A percentile compares a stretch with the other conserved stretches of the same genome.
phyloP scores from a whole-genome alignment of 2,888 invertebrate species.

The Caenorhabditis imperialis region DNA sequence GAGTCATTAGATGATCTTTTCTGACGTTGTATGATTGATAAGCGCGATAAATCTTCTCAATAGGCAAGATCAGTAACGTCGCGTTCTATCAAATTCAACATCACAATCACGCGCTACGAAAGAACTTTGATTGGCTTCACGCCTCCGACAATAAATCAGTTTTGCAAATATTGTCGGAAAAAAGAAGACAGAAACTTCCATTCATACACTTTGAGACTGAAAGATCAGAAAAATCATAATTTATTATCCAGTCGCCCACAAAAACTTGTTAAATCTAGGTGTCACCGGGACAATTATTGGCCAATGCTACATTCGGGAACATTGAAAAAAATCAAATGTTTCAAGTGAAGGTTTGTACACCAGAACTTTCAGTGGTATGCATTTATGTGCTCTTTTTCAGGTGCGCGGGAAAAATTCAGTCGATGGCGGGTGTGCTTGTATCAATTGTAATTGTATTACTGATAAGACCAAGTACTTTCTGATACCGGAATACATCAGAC shows the following conservation, averaged over 20 bases:
- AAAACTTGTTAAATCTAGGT: slow-evolving; percentile 26
- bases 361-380: not conserved
- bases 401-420: slow-evolving; percentile 29
- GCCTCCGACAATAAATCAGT: slow-evolving; percentile 1
- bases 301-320: slow-evolving; percentile 4
- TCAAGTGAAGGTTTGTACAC: slow-evolving; percentile 28
- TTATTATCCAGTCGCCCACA: too few species aligned
- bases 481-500: slow-evolving; percentile 10
- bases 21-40: too few species aligned
- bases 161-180: not conserved
- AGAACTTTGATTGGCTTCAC: not conserved
- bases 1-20: too few species aligned
- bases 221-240: too few species aligned
- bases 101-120: too few species aligned
- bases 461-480: slow-evolving; percentile 30
- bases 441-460: slow-evolving; percentile 39
- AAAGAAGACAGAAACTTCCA: slow-evolving; percentile 24
- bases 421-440: slow-evolving; percentile 41
- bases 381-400: slow-evolving; percentile 6
- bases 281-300: slow-evolving; percentile 15
- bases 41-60: not conserved
- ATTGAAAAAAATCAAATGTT: slow-evolving; percentile 22
- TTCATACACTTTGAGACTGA: too few species aligned
- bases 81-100: too few species aligned
- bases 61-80: slow-evolving; percentile 10